Conservation (phyloP, 2,888 invertebrate species). For the Shargacucullia verbasci region DNA sequence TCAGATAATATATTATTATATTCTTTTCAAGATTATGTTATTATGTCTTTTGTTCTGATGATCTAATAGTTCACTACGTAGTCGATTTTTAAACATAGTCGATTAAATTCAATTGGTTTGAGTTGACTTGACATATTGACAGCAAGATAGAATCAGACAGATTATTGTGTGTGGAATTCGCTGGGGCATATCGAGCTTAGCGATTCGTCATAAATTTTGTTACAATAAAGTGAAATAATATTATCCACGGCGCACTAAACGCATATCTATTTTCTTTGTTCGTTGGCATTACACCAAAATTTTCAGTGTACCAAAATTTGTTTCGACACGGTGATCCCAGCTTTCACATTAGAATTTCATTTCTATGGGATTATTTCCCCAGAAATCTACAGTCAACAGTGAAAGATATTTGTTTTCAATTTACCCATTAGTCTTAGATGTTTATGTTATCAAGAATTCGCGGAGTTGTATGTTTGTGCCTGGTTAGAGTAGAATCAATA, state of each 20-base stretch:
- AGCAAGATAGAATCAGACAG: slow-evolving; percentile 32
- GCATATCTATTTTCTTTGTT: slow-evolving; percentile 50
- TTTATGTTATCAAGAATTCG: slow-evolving; percentile 67
- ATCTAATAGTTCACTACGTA: background rate
- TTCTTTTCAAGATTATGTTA: no score
- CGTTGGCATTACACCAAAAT: slow-evolving; percentile 47
- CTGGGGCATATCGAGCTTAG: slow-evolving; percentile 54
- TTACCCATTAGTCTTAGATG: slow-evolving; percentile 66
- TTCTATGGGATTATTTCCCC: slow-evolving; percentile 57
- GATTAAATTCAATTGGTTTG: background rate
- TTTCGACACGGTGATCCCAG: slow-evolving; percentile 37
- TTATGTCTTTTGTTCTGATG: no score
- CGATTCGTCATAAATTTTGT: slow-evolving; percentile 61
- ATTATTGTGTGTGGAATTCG: slow-evolving; percentile 57
- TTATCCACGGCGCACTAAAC: slow-evolving; percentile 48
- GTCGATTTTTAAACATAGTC: slow-evolving; percentile 14
- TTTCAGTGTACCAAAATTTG: slow-evolving; percentile 47
- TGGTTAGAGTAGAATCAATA: slow-evolving; percentile 75
- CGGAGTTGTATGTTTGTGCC: slow-evolving; percentile 67
- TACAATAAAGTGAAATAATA: slow-evolving; percentile 54
- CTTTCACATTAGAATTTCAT: slow-evolving; percentile 59
- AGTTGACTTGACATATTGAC: slow-evolving; percentile 49
- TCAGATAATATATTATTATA: no score
- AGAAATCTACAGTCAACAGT: slow-evolving; percentile 52
- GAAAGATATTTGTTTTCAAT: slow-evolving; percentile 66